Evolutionary conservation across 2,888 invertebrate genomes (phyloP).

Genomic region (Archips crataeganus): DNA sequence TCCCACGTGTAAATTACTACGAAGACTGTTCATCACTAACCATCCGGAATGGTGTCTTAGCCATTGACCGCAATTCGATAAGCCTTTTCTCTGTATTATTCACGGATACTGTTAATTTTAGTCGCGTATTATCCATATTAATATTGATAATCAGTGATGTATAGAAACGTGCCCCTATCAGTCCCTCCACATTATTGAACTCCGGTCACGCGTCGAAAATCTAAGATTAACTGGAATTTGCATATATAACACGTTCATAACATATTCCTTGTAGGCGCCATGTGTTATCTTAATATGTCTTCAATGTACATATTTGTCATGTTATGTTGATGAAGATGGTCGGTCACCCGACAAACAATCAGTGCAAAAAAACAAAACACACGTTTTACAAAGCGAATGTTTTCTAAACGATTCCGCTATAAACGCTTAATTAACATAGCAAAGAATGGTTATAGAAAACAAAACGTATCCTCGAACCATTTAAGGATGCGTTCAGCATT

Average conservation of each 20-base stretch:
- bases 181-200: slow-evolving; percentile 20
- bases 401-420: background rate
- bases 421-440: background rate
- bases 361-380: background rate
- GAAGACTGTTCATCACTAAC: background rate
- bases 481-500: background rate
- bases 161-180: slow-evolving; percentile 21
- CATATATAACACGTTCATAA: slow-evolving; percentile 25
- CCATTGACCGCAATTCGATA: slow-evolving; percentile 25
- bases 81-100: slow-evolving; percentile 6
- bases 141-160: slow-evolving; percentile 18
- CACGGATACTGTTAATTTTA: background rate
- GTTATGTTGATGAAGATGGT: background rate
- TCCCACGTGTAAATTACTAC: background rate
- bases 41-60: slow-evolving; percentile 10
- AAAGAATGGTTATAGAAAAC: background rate
- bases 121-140: slow-evolving; percentile 30
- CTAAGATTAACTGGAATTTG: slow-evolving; percentile 26
- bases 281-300: slow-evolving; percentile 12
- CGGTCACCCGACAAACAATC: background rate
- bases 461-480: background rate
- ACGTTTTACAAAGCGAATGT: background rate
- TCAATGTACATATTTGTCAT: background rate
- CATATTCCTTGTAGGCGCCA: slow-evolving; percentile 27
- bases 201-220: slow-evolving; percentile 13